Percentiles rank a stretch among this genome's conserved stretches.
Evolutionary conservation across 2,113 vertebrate genomes (phyloP).

Genomic region (Crotophaga sulcirostris): DNA sequence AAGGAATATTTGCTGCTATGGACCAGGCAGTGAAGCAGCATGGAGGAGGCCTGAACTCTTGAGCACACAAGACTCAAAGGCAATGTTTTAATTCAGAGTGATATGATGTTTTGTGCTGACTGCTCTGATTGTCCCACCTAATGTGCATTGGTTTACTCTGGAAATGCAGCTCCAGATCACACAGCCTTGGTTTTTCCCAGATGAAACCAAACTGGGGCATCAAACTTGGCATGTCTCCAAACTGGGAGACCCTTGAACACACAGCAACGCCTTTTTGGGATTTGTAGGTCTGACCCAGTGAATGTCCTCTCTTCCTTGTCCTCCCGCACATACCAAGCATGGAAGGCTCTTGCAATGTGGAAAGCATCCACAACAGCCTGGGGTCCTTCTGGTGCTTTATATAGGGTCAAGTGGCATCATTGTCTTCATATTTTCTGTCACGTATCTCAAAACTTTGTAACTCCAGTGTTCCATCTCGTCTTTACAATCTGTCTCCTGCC

Average conservation of each 20-base stretch:
- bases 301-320: not conserved
- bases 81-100: not conserved
- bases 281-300: not conserved
- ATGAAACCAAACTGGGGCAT: not conserved
- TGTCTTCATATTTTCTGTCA: not conserved
- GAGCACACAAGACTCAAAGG: not conserved
- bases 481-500: not conserved
- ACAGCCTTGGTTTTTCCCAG: not conserved
- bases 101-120: not conserved
- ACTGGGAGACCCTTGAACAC: not conserved
- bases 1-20: not conserved
- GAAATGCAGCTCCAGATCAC: not conserved
- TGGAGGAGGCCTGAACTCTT: not conserved
- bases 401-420: not conserved
- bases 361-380: not conserved
- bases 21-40: not conserved
- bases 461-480: not conserved
- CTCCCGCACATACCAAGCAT: not conserved
- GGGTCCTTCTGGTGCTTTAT: not conserved
- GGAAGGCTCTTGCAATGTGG: not conserved
- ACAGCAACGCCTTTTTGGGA: not conserved
- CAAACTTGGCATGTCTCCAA: too few relatives aligned
- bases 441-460: not conserved
- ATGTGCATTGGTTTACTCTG: not conserved
- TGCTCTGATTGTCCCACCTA: not conserved